phyloP scores from a whole-genome alignment of 2,888 invertebrate genomes.

The Notocelia uddmanniana region DNA sequence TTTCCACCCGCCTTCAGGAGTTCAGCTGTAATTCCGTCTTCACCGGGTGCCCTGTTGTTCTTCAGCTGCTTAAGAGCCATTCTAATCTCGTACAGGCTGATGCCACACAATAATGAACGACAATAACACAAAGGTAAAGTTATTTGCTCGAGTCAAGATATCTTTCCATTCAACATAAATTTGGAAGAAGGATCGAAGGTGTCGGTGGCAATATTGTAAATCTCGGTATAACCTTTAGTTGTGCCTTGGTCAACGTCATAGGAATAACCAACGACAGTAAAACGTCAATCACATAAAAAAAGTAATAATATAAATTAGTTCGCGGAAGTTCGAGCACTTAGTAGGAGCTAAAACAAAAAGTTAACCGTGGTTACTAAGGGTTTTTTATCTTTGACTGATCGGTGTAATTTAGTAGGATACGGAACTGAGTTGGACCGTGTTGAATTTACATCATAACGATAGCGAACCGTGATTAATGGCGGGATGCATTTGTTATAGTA shows the following conservation, averaged over 20 bases:
- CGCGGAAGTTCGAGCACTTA: constrained; percentile 24
- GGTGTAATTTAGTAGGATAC: constrained; percentile 40
- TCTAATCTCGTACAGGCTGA: too few species aligned
- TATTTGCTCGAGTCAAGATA: too few species aligned
- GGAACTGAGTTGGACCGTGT: constrained; percentile 28
- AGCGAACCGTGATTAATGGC: constrained; percentile 36
- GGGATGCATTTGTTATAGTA: constrained; percentile 43
- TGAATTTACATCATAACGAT: constrained; percentile 32
- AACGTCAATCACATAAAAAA: constrained; percentile 29
- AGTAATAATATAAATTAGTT: constrained; percentile 7
- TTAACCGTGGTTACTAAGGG: neutral
- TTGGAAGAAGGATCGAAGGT: too few species aligned
- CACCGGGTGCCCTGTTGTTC: too few species aligned
- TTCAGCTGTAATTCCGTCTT: too few species aligned
- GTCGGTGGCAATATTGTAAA: too few species aligned
- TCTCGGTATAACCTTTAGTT: neutral
- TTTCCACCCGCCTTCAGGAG: too few species aligned
- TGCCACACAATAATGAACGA: too few species aligned
- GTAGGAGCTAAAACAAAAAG: constrained; percentile 29
- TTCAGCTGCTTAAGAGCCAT: too few species aligned
- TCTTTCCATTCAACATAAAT: too few species aligned
- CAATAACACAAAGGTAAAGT: too few species aligned
- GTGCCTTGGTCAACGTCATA: constrained; percentile 4
- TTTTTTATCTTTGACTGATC: constrained; percentile 30
- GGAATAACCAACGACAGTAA: constrained; percentile 14